Evolutionary conservation across 2,113 vertebrate genomes (phyloP).

Genomic region (Pampusana beccarii): DNA sequence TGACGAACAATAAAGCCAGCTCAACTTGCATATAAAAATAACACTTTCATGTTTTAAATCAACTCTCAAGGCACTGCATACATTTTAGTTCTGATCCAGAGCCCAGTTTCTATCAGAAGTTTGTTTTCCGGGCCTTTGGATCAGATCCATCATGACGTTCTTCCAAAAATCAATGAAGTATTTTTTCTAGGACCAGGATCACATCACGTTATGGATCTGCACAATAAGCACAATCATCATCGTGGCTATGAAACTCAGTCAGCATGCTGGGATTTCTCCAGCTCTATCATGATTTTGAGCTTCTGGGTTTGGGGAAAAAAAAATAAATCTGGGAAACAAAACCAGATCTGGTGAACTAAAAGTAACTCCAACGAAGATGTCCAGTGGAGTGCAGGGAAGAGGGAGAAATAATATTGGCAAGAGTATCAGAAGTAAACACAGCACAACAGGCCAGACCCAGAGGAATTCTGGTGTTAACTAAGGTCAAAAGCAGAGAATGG

Average conservation of each 20-base stretch:
- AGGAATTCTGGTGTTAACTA: not conserved
- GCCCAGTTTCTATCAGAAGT: not conserved
- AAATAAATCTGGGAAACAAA: not conserved
- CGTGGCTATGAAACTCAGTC: not conserved
- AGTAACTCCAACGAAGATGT: not conserved
- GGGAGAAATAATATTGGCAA: not conserved
- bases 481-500: not conserved
- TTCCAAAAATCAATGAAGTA: not conserved
- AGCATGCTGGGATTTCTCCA: not conserved
- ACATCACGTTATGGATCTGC: not conserved
- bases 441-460: not conserved
- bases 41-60: not conserved
- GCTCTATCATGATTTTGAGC: not conserved
- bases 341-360: not conserved
- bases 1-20: not conserved
- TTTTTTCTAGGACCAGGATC: not conserved
- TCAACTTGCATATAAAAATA: not conserved
- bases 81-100: not conserved
- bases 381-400: fast-evolving
- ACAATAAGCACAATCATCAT: not conserved
- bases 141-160: not conserved
- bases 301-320: not conserved
- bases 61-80: not conserved
- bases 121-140: not conserved
- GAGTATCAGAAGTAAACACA: not conserved